Evolutionary conservation across 2,888 invertebrate species (phyloP), one percentile per base, ranked within the genome.

Genomic region (Hartigia nigra): DNA sequence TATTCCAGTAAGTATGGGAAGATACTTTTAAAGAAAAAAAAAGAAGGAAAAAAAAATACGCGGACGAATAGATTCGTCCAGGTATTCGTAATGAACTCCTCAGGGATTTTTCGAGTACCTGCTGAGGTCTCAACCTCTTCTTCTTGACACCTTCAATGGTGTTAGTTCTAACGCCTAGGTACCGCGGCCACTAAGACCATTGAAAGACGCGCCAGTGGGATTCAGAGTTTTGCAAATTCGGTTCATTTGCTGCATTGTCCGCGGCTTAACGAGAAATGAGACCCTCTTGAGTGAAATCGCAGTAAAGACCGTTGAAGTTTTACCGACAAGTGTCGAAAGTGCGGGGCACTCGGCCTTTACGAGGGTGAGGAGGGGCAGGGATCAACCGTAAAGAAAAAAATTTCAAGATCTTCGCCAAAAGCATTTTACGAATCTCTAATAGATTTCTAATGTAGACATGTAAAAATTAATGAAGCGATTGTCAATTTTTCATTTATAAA

Each of bases 201-300:
- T 86, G 84, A 85, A 37, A 37, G 76, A 39, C 39, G 37, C 77
- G 75, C 75, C 39, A 74, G 74, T 32, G 74, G 76, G 75, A 72
- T 72, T 70, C 75, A 70, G 75, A 87, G 88, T 90, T 90, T 91
- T 90, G 91, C 91, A 91, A 91, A 91, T 91, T 91, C 90, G 91
- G 90, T 91, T 91, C 91, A 90, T 91, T 91, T 91, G 91, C 83
- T 85, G 88, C 90, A 91, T 91, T 91, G 91, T 91, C 85, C 86
- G 84, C 83, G 86, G 90, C 90, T 91, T 89, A 88, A 85, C 82
- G 85, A 88, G 87, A 89, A 88, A 89, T 84, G 88, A 90, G 89
- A 88, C 85, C 88, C 90, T 88, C 90, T 89, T 84, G 84, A 87
- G 77, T 55, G 86, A 86, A 87, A 89, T 87, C 88, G 87, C 81